Base-by-base conservation (phyloP, 2,113 vertebrate genomes). In the Xenotilapia caudafasciata region DNA sequence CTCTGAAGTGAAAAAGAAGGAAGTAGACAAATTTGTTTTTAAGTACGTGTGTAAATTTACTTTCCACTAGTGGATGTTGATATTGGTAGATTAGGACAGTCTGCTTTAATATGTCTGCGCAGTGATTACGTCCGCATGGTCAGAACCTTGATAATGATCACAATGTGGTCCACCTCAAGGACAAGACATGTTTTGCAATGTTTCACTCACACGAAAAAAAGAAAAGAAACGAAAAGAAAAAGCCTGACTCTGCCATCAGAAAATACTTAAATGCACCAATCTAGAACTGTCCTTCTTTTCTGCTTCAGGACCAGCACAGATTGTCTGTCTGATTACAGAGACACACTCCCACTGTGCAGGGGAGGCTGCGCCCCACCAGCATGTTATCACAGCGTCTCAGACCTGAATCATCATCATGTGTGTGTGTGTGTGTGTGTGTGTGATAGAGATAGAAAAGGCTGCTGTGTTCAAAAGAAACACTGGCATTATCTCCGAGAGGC, bases 291-390 rank as follows among this genome's bases (percentile, higher is more conserved):
- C 65, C 87, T 55, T 88, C 70, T 83, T 40, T 70, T 65, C 82
- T 62, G 88, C 90, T 87, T 91, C 56, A 86, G 89, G 91, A 91
- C 60, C 86, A 75, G 90, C 82, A 90, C 91, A 80, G 90, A 92
- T 86, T 88, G 86, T 92, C 91, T 89, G 89, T 92, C 91, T 92
- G 91, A 94, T 91, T 86, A 90, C 82, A 85, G 81, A 92, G 79
- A 86, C 80, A 90, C 90, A 84, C 73, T 91, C 88, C 80, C 40
- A 62, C 75, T 88, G 89, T 86, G 82, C 93, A 89, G 87, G 77
- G 91, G 84, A 92, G 58, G 17, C 85, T 82, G 75, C 42, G 55
- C 83, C 91, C 88, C 88, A 75, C 82, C 84, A 75, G 90, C 91
- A 82, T 68, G 40, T 91, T 92, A 92, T 93, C 87, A 91, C 84